Conservation (phyloP, 30 jellyfish, hydroid and myxozoan species). For the Euphysa ruthae region DNA sequence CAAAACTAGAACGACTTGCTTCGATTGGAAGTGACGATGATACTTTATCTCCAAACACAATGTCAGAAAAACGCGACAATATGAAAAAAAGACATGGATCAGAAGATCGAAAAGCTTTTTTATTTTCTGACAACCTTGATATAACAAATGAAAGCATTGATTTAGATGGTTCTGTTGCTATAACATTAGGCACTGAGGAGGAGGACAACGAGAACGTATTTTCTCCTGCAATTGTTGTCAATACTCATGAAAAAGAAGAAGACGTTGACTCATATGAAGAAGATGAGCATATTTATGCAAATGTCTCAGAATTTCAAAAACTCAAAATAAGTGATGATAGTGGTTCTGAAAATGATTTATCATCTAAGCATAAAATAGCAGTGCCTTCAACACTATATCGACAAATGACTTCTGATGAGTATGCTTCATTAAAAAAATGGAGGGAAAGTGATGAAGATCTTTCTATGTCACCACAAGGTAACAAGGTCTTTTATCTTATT, state of each 20-base stretch:
- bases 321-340: slow-evolving; percentile 7
- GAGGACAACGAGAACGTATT: not conserved
- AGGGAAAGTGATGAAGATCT: slow-evolving; percentile 54
- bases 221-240: not conserved
- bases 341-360: slow-evolving; percentile 64
- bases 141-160: slow-evolving; percentile 8
- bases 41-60: not conserved
- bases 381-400: slow-evolving; percentile 45
- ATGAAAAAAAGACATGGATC: slow-evolving; percentile 23
- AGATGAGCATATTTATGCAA: slow-evolving; percentile 51
- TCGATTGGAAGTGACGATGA: slow-evolving; percentile 16
- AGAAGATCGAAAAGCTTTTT: slow-evolving; percentile 51
- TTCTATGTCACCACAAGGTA: not conserved
- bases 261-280: slow-evolving; percentile 36
- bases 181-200: slow-evolving; percentile 9
- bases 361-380: not conserved
- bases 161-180: slow-evolving; percentile 17
- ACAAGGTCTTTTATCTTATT: too few species aligned
- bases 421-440: slow-evolving; percentile 28
- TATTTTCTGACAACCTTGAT: slow-evolving; percentile 35
- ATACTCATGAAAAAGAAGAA: slow-evolving; percentile 17
- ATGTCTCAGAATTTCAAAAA: slow-evolving; percentile 30
- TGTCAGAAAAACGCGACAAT: not conserved
- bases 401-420: slow-evolving; percentile 75
- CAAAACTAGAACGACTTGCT: slow-evolving; percentile 27